A percentile compares a stretch with the other conserved stretches of the same genome.
Conservation (phyloP, 2,797 vertebrate genomes). For the Ceyx erithaca region DNA sequence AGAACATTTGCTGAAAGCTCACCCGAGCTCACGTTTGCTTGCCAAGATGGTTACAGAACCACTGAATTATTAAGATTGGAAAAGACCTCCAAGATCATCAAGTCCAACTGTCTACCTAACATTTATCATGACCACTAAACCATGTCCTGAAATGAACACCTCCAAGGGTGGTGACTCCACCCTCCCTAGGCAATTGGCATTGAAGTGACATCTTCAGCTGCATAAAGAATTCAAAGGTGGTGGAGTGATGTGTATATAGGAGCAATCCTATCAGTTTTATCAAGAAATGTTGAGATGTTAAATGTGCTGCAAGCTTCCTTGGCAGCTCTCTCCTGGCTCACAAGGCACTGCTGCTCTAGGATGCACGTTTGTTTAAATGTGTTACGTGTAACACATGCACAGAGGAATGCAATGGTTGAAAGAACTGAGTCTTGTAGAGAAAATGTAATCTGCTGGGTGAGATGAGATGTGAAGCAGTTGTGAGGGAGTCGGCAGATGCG, state of each 20-base stretch:
- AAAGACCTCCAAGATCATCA: too few relatives aligned
- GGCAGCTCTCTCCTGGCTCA: neutral
- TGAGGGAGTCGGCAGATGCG: conserved; percentile 1
- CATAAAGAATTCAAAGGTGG: too few relatives aligned
- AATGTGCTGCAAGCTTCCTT: neutral
- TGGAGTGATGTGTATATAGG: too few relatives aligned
- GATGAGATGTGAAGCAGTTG: conserved; percentile 53
- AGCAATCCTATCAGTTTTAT: too few relatives aligned
- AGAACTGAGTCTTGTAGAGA: conserved; percentile 70
- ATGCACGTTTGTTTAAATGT: neutral
- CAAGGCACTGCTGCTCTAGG: neutral
- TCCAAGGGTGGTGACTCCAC: too few relatives aligned
- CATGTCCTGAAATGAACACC: too few relatives aligned
- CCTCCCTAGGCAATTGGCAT: too few relatives aligned
- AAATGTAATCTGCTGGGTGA: conserved; percentile 12
- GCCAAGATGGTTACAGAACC: neutral
- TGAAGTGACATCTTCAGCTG: too few relatives aligned
- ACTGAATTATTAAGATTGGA: too few relatives aligned
- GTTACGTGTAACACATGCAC: neutral
- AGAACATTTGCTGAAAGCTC: neutral
- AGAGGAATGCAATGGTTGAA: conserved; percentile 63
- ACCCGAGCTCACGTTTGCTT: neutral
- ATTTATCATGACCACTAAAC: too few relatives aligned
- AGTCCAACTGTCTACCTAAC: too few relatives aligned
- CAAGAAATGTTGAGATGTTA: too few relatives aligned